A percentile compares a stretch with the other conserved stretches of the same genome.
Evolutionary conservation across 2,797 vertebrate species (phyloP).

Genomic region (Acomys russatus): DNA sequence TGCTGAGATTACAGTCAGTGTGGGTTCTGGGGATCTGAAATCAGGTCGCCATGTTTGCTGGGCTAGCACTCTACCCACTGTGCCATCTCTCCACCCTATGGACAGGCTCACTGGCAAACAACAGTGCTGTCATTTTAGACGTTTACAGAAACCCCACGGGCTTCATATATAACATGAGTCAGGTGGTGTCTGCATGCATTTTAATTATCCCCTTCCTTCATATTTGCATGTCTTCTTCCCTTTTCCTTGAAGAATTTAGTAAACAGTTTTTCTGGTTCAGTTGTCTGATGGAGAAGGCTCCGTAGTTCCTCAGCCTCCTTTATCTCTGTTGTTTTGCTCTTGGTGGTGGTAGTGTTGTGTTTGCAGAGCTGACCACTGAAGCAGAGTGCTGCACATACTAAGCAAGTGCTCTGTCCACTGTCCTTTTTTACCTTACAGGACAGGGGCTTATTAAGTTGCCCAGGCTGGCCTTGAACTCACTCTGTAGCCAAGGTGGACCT

Average conservation of each 20-base stretch:
- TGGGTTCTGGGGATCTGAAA: neutral
- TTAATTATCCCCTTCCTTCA: neutral
- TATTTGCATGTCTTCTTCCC: neutral
- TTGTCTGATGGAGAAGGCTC: neutral
- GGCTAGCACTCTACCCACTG: neutral
- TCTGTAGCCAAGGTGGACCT: neutral
- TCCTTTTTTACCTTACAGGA: neutral
- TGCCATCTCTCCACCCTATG: neutral
- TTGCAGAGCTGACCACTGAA: neutral
- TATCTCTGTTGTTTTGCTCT: neutral
- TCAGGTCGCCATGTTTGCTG: fast-evolving
- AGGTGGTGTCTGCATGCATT: neutral
- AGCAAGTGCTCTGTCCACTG: neutral
- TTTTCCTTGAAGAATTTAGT: neutral
- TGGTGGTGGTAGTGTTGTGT: neutral
- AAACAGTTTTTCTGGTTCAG: neutral
- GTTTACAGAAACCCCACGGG: neutral
- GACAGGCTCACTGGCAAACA: neutral
- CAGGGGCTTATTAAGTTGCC: neutral
- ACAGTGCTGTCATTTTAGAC: neutral
- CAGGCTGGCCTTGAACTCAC: neutral
- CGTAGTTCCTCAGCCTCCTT: neutral
- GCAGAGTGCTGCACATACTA: too few relatives aligned
- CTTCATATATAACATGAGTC: neutral
- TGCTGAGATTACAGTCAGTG: neutral